Conservation (phyloP, 2,888 invertebrate genomes). For the Ommatoiulus sabulosus region DNA sequence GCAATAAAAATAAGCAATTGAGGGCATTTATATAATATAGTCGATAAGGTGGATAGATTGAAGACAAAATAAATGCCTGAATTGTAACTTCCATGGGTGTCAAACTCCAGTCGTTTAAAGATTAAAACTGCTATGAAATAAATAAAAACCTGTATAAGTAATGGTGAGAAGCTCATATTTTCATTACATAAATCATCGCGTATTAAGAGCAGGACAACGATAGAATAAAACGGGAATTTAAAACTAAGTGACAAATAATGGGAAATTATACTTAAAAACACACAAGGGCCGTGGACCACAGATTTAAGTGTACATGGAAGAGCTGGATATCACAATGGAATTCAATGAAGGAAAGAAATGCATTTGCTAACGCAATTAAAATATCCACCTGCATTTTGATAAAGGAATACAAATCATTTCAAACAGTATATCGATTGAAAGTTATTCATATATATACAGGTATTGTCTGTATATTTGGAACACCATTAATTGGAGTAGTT, state of each 20-base stretch:
- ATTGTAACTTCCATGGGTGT: not conserved
- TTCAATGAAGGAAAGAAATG: not conserved
- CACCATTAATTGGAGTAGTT: not conserved
- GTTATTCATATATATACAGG: not conserved
- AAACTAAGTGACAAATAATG: not conserved
- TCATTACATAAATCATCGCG: not conserved
- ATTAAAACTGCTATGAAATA: not conserved
- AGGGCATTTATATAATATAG: slow-evolving; percentile 30
- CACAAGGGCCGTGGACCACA: not conserved
- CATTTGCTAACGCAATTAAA: slow-evolving; percentile 10
- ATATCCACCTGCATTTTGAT: slow-evolving; percentile 32
- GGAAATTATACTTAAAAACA: slow-evolving; percentile 11
- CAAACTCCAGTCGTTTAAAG: slow-evolving; percentile 7
- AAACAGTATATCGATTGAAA: not conserved
- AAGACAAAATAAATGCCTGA: not conserved
- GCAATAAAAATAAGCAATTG: slow-evolving; percentile 48
- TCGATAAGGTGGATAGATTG: slow-evolving; percentile 14
- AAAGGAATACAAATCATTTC: not conserved
- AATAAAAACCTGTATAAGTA: not conserved
- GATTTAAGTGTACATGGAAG: slow-evolving; percentile 46
- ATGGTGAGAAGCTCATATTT: not conserved
- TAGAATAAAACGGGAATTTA: not conserved
- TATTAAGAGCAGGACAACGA: not conserved
- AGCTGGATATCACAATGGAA: slow-evolving; percentile 41
- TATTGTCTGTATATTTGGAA: not conserved